Conservation (phyloP, 2,888 invertebrate species). For the Heteropelma amictum region DNA sequence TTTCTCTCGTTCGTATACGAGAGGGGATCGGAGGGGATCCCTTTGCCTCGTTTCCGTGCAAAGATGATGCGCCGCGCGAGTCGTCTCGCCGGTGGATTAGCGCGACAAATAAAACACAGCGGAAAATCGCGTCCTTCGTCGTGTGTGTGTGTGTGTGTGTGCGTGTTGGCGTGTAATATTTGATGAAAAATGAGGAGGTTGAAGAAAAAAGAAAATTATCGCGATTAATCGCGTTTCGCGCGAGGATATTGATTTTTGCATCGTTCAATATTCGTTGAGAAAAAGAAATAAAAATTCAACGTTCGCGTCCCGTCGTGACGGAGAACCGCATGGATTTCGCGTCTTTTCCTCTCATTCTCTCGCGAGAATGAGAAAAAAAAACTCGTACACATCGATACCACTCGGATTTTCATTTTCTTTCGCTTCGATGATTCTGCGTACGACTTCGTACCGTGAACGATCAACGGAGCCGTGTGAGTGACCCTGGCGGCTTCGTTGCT, state of each 20-base stretch:
- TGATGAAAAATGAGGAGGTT: no score
- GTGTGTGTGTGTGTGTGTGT: no score
- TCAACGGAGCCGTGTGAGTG: conserved; percentile 77
- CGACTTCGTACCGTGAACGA: conserved; percentile 78
- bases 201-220: no score
- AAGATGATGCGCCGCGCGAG: neutral
- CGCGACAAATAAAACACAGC: conserved; percentile 9
- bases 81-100: conserved; percentile 51
- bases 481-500: conserved; percentile 78
- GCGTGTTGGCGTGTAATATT: no score
- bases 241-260: no score
- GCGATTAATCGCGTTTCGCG: no score
- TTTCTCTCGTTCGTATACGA: neutral
- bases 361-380: neutral
- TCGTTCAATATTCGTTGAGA: no score
- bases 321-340: no score
- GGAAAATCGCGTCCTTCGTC: neutral
- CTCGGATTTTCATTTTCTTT: neutral
- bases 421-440: neutral
- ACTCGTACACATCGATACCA: no score
- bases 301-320: no score
- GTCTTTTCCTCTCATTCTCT: neutral
- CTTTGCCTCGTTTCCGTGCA: conserved; percentile 4
- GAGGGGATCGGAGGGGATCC: neutral
- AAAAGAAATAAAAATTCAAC: no score